Conservation (phyloP, 2,113 vertebrate species). For the Hepsetus odoe region DNA sequence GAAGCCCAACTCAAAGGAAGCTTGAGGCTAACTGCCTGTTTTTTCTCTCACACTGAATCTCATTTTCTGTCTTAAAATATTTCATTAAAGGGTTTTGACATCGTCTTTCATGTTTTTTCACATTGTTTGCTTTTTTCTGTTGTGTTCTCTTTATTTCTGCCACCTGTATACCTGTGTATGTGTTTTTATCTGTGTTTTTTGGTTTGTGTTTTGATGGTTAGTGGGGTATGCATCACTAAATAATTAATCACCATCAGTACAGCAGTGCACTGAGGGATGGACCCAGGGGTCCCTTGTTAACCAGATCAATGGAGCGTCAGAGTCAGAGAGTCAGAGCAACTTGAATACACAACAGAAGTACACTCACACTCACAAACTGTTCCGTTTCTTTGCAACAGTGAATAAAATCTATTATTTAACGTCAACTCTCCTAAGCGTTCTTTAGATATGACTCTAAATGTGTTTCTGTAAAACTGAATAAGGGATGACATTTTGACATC, state of each 20-base stretch:
- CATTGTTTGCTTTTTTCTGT: constrained; percentile 24
- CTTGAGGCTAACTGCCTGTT: background rate
- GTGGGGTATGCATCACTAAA: constrained; percentile 46
- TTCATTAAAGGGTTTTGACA: background rate
- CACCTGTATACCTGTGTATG: constrained; percentile 19
- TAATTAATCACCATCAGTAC: constrained; percentile 52
- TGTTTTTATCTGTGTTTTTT: constrained; percentile 16
- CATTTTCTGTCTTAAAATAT: background rate
- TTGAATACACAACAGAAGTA: constrained; percentile 20
- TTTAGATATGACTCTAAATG: too few relatives aligned
- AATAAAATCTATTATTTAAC: too few relatives aligned
- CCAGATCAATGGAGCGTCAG: constrained; percentile 50
- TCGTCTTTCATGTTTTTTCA: background rate
- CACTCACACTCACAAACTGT: constrained; percentile 24
- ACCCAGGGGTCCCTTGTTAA: constrained; percentile 53
- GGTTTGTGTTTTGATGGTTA: constrained; percentile 28
- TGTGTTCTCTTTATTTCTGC: constrained; percentile 8
- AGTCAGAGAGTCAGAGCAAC: constrained; percentile 29
- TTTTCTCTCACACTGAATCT: background rate
- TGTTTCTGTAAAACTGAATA: too few relatives aligned
- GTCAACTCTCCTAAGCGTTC: too few relatives aligned
- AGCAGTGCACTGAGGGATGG: constrained; percentile 29
- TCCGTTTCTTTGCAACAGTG: background rate
- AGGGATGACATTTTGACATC: too few relatives aligned
- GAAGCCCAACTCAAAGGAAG: background rate